Conservation (phyloP, 2,888 invertebrate species). For the Odontomyia ornata region DNA sequence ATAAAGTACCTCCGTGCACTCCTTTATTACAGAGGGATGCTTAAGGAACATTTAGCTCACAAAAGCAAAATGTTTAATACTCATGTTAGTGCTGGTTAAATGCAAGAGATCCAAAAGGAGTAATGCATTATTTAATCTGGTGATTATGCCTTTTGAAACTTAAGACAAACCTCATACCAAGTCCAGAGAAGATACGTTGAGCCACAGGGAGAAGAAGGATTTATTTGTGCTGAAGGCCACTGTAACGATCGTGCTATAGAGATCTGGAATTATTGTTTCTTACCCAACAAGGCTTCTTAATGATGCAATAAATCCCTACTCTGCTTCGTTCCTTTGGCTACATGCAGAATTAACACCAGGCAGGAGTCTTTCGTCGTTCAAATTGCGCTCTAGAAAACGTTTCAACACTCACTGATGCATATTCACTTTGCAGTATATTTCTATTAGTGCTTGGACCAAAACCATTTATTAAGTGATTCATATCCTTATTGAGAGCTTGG, state of each 20-base stretch:
- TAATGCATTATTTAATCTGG: slow-evolving; percentile 31
- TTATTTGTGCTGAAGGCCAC: neutral
- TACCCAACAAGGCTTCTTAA: slow-evolving; percentile 12
- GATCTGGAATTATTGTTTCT: slow-evolving; percentile 27
- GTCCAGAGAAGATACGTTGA: no score
- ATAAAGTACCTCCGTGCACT: neutral
- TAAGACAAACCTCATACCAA: no score
- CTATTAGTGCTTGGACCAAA: slow-evolving; percentile 17
- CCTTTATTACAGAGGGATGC: neutral
- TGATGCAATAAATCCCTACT: slow-evolving; percentile 35
- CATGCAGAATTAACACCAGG: slow-evolving; percentile 8
- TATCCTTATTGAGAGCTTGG: no score
- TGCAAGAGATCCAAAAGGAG: slow-evolving; percentile 3
- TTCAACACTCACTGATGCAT: no score
- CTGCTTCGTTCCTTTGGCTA: neutral
- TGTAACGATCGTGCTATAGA: neutral
- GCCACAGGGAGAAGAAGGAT: no score
- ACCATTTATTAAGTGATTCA: no score
- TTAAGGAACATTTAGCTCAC: neutral
- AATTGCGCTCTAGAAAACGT: no score
- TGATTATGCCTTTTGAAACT: slow-evolving; percentile 13
- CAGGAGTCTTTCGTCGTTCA: no score
- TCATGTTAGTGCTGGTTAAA: no score
- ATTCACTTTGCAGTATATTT: slow-evolving; percentile 37
- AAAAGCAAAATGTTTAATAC: no score